Evolutionary conservation across 2,113 vertebrate species (phyloP).

Genomic region (Pseudorhombus dupliciocellatus): DNA sequence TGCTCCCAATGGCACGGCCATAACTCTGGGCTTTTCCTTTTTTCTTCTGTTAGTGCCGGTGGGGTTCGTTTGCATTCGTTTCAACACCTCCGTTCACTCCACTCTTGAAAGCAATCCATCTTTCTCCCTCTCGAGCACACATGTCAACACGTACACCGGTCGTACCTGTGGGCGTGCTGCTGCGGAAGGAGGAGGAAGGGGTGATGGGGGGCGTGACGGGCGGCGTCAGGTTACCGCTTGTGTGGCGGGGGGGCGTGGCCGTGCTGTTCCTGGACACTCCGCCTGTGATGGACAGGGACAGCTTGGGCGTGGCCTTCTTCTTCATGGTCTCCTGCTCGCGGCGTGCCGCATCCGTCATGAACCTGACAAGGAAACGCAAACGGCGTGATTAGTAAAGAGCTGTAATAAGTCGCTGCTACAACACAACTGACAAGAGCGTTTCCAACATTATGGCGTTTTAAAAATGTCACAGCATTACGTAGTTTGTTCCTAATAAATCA

Average conservation of each 20-base stretch:
- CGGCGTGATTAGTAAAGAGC: background rate
- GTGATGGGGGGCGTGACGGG: conserved; percentile 99
- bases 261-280: conserved; percentile 94
- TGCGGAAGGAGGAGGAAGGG: conserved; percentile 97
- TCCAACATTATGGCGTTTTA: no score
- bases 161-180: conserved; percentile 97
- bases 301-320: conserved; percentile 95
- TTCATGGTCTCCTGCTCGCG: conserved; percentile 96
- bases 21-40: background rate
- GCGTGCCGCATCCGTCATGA: conserved; percentile 98
- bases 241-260: conserved; percentile 96
- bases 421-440: background rate
- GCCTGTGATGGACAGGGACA: conserved; percentile 93
- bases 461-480: no score
- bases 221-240: conserved; percentile 98
- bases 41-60: background rate
- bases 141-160: conserved; percentile 31
- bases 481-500: no score
- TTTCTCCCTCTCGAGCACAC: conserved; percentile 22
- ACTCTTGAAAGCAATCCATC: conserved; percentile 25
- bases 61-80: conserved; percentile 11
- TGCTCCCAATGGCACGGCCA: background rate
- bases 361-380: conserved; percentile 78
- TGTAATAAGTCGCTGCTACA: background rate
- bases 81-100: conserved; percentile 32